Base-by-base conservation (phyloP, 2,113 vertebrate genomes). In the Taurulus bubalis region DNA sequence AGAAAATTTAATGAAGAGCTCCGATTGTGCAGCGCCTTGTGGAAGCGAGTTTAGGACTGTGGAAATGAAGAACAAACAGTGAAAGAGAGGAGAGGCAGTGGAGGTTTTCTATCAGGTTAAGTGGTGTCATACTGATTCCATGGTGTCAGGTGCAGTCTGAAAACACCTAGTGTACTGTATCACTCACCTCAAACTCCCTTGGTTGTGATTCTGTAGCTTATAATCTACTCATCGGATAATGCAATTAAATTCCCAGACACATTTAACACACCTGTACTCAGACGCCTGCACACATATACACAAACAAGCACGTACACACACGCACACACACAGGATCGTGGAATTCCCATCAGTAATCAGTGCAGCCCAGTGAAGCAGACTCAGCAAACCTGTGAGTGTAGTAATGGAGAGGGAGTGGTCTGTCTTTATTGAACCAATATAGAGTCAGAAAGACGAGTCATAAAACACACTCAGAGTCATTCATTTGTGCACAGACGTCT, bases 301-400 rank as follows among this genome's bases (percentile, higher is more conserved):
- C 51, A 56, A 30, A 42, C 67, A 22, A 45, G 16, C 24, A 75
- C 30, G 55, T n/a, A 58, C 47, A 51, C 36, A 28, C 68, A 26
- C 45, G 26, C 24, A 64, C 63, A 58, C 55, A 45, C 34, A 45
- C 22, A 80, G 47, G 59, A 73, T 70, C 32, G 85, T 74, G 82
- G 71, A 91, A 92, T 85, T 92, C 92, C 92, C 90, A 86, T 91
- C 90, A 89, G 90, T 83, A 93, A 92, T 92, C 91, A 90, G 90
- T 75, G 90, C 47, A 74, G 85, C 86, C 55, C 90, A 87, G 82
- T 60, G 75, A 89, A 90, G 91, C 91, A 79, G 75, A 90, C 90
- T 93, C 93, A 93, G 92, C 93, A 85, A 86, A 86, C 80, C 80
- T 82, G 79, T 65, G 77, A 87, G 87, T 84, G 81, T 69, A 68